Evolutionary conservation across 2,888 invertebrate genomes (phyloP).

Genomic region (Chouioia cunea): DNA sequence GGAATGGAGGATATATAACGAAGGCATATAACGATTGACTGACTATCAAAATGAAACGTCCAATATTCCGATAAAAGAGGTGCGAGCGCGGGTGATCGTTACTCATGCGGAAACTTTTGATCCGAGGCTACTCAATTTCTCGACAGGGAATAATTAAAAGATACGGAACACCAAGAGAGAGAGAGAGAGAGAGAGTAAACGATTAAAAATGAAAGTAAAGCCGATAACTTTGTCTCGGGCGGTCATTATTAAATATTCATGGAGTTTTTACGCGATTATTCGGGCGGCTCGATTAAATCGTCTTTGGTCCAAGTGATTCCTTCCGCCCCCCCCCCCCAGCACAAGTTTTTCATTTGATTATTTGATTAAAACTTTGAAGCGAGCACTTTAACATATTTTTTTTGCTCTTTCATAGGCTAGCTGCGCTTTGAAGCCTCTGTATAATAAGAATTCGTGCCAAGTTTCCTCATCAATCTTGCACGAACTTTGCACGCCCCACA

Average conservation of each 20-base stretch:
- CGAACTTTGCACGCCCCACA: constrained; percentile 28
- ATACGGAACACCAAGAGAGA: constrained; percentile 39
- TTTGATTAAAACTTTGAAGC: constrained; percentile 43
- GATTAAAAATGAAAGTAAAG: constrained; percentile 49
- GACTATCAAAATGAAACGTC: constrained; percentile 21
- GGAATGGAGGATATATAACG: no score
- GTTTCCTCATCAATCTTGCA: constrained; percentile 41
- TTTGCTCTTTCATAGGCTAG: constrained; percentile 6
- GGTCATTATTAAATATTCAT: constrained; percentile 60
- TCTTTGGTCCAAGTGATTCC: neutral
- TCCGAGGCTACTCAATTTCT: constrained; percentile 49
- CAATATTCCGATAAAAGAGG: constrained; percentile 21
- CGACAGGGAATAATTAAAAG: constrained; percentile 53
- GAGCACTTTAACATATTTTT: constrained; percentile 14
- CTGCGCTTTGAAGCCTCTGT: neutral
- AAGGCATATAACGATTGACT: neutral
- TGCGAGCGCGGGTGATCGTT: constrained; percentile 27
- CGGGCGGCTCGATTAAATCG: constrained; percentile 13
- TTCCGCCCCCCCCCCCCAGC: no score
- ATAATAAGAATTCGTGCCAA: constrained; percentile 23
- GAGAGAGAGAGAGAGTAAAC: constrained; percentile 22
- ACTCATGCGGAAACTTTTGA: constrained; percentile 39
- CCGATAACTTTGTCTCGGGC: constrained; percentile 43
- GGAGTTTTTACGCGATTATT: constrained; percentile 47
- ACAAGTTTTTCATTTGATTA: constrained; percentile 18